Base-by-base conservation (phyloP, 2,797 vertebrate genomes). In the Tachyglossus aculeatus region DNA sequence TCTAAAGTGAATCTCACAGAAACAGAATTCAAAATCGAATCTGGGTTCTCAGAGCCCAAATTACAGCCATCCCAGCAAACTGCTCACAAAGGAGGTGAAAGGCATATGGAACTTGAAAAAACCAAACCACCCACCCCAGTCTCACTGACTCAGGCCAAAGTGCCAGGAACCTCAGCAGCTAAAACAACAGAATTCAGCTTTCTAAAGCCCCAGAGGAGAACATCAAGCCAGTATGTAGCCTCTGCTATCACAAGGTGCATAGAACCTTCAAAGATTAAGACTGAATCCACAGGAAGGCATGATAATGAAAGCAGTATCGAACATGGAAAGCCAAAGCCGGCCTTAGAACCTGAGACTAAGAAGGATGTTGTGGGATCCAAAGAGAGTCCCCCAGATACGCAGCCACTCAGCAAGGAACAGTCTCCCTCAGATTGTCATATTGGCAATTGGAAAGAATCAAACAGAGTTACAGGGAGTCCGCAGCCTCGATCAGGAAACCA, bases 171-270 rank as follows among this genome's bases (percentile, higher is more conserved):
- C 64, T 84, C 86, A 50, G 13, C 82, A 18, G 29, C 89, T 14
- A 79, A 19, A 34, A 29, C 74, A 54, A 57, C 81, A 13, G 93
- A 86, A 67, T 70, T 94, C 55, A 89, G 88, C 0, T 96, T 98
- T 76, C 79, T 96, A 12, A 96, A 92, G 88, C 94, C 96, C 9
- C 90, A 94, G 5, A 94, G 94, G 67, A 94, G 96, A 87, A 99
- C 96, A 3, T 98, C 96, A 44, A 99, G 96, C 85, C 96, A 97
- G 63, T 97, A 99, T 5, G 93, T 99, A 81, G 96, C 96, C 2
- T 97, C 96, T 63, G 96, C 95, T 47, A 96, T 98, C 81, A 86
- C 91, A 77, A 96, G 91, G 88, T 91, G 94, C 31, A 90, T 92
- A 40, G 93, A 70, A 12, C 81, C 87, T 67, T 70, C 77, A 5